Base-by-base conservation (phyloP, 2,797 vertebrate species). In the Melanogrammus aeglefinus region DNA sequence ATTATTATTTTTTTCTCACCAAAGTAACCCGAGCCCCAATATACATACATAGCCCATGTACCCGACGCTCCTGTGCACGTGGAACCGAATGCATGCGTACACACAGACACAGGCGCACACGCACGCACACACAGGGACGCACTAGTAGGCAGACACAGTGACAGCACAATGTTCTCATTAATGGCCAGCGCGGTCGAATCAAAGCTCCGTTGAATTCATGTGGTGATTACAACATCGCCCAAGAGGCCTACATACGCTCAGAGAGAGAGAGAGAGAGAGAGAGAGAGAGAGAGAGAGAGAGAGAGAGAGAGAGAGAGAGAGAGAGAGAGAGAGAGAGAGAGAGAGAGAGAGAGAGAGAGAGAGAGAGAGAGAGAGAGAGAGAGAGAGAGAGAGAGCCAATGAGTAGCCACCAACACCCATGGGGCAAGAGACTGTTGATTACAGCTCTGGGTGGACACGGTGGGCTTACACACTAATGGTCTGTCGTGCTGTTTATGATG, bases 211-310 rank as follows among this genome's bases (percentile, higher is more conserved):
- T 88, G 87, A 80, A 87, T 87, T 91, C 86, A 89, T 90, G 86
- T 82, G 85, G 86, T 91, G 88, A 90, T 89, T 90, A 87, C 91
- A 87, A 85, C 84, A 89, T 90, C 81, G 57, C 88, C 83, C 86
- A 76, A 78, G 88, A 90, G 84, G 86, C 79, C 85, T 73, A 84
- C 80, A 90, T 89, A 88, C 14, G 14, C 86, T 83, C 77, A 86
- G 77, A 89, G 87, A 90, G 89, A 91, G 88, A 84, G 85, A 38
- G 36, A 38, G 36, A 38, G 36, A 38, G 36, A 38, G 36, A 38
- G 6, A 38, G 36, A 38, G 36, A 38, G 36, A 9, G 36, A 38
- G 36, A 38, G 36, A 38, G 36, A 38, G 36, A 38, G 36, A 38
- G 6, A 38, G 36, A 38, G 36, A 38, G 36, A 38, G 6, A 7